phyloP scores from a whole-genome alignment of 2,888 invertebrate genomes.

The Drosophila yooni region DNA sequence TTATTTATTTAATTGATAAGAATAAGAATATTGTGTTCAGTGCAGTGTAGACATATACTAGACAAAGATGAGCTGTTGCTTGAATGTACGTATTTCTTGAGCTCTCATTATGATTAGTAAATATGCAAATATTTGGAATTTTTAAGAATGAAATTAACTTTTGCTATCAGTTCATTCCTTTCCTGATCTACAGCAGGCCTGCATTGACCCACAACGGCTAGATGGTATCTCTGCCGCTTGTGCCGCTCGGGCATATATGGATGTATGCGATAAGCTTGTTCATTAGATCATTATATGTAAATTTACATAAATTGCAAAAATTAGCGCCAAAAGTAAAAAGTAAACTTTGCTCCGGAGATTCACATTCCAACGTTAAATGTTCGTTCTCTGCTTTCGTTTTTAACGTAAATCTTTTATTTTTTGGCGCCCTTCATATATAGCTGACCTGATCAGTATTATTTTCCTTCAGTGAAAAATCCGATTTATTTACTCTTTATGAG shows the following conservation, averaged over 20 bases:
- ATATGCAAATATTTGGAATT: conserved; percentile 34
- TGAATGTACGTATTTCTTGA: conserved; percentile 15
- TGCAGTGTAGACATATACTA: conserved; percentile 25
- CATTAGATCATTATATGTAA: conserved; percentile 14
- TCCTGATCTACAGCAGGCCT: conserved; percentile 13
- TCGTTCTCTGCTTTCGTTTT: neutral
- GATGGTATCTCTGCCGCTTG: neutral
- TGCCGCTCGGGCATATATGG: neutral
- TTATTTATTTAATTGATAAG: conserved; percentile 75
- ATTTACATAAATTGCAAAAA: conserved; percentile 10
- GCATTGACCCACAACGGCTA: conserved; percentile 36
- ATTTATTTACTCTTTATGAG: neutral
- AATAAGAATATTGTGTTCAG: conserved; percentile 35
- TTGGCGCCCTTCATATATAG: conserved; percentile 12
- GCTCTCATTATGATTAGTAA: conserved; percentile 24
- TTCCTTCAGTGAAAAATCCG: neutral
- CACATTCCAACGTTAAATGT: conserved; percentile 4
- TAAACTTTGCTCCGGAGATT: neutral
- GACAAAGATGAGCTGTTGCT: conserved; percentile 7
- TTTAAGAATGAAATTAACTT: conserved; percentile 40
- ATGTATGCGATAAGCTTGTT: conserved; percentile 38
- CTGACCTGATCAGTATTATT: neutral
- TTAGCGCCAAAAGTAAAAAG: conserved; percentile 8
- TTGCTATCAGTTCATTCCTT: conserved; percentile 28
- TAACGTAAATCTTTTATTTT: conserved; percentile 5